phyloP scores from a whole-genome alignment of 1,140 invertebrate species.

The Venustaconcha ellipsiformis region DNA sequence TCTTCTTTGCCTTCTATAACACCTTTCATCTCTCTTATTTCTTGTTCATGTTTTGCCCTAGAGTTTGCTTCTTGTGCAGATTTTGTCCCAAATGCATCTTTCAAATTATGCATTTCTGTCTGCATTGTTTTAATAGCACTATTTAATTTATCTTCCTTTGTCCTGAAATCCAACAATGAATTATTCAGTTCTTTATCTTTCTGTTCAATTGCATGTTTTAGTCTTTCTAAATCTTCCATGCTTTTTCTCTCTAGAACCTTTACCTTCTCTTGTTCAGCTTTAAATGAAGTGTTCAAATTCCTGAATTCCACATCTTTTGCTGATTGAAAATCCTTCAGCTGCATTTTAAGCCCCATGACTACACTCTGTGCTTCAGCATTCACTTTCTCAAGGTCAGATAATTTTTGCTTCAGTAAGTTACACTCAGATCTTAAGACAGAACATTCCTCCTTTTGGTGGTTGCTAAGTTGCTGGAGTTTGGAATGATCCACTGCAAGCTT shows the following conservation, averaged over 20 bases:
- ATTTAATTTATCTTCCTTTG: conserved; percentile 21
- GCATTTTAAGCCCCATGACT: conserved; percentile 12
- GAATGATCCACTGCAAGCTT: conserved; percentile 23
- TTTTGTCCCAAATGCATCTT: conserved; percentile 17
- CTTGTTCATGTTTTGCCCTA: conserved; percentile 26
- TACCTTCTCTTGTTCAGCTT: conserved; percentile 26
- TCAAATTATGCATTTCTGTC: conserved; percentile 25
- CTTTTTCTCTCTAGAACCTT: conserved; percentile 30
- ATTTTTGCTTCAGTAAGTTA: conserved; percentile 19
- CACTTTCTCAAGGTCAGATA: conserved; percentile 19
- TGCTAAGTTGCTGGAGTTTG: conserved; percentile 24
- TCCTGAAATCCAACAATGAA: conserved; percentile 8
- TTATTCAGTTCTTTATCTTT: conserved; percentile 30
- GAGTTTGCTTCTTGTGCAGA: conserved; percentile 24
- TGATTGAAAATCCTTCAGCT: conserved; percentile 22
- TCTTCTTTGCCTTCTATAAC: conserved; percentile 15
- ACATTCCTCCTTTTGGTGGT: conserved; percentile 22
- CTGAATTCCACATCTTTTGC: conserved; percentile 28
- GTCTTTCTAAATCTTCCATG: conserved; percentile 16
- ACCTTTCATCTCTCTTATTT: conserved; percentile 23
- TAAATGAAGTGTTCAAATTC: conserved; percentile 17
- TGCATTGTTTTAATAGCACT: conserved; percentile 17
- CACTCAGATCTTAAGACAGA: conserved; percentile 25
- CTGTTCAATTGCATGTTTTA: conserved; percentile 24
- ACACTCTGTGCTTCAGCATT: conserved; percentile 11